These are phyloP conservation scores for Pseudopleuronectes americanus DNA, from an alignment of 2,797 vertebrate genomes.

Conservation along the genomic window DNA sequence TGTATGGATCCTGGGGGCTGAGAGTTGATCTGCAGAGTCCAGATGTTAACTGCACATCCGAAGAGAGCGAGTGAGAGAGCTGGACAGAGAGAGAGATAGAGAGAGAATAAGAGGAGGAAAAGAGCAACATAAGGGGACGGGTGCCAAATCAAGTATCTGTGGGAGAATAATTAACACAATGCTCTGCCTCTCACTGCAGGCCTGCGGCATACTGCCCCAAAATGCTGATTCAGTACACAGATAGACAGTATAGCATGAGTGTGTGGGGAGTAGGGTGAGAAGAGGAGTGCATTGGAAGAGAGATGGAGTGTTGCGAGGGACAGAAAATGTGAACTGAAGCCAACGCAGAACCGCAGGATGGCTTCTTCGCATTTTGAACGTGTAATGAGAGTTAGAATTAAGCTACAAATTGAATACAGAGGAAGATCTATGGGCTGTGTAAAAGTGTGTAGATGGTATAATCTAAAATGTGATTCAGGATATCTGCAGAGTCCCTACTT, in stretches of 20 bases:
- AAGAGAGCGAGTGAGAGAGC: conserved; percentile 7
- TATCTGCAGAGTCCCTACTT: conserved; percentile 37
- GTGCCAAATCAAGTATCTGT: conserved; percentile 59
- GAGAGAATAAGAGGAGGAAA: conserved; percentile 14
- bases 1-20: background rate
- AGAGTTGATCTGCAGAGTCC: conserved; percentile 35
- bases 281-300: conserved; percentile 26
- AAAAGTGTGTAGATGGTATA: background rate
- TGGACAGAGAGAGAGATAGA: conserved; percentile 10
- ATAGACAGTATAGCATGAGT: conserved; percentile 57
- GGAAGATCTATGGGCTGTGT: background rate
- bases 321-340: conserved; percentile 33
- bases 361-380: background rate
- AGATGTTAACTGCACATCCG: conserved; percentile 4
- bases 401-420: background rate
- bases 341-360: background rate
- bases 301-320: conserved; percentile 24
- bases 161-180: conserved; percentile 78
- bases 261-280: conserved; percentile 42
- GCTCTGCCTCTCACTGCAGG: conserved; percentile 75
- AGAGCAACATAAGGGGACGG: conserved; percentile 41
- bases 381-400: too few relatives aligned
- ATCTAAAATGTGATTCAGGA: conserved; percentile 6
- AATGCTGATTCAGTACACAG: conserved; percentile 83
- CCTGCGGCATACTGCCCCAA: conserved; percentile 76